Percentiles rank a stretch among this genome's conserved stretches.
Conservation (phyloP, 1,140 invertebrate species). For the Drosophila leontia region DNA sequence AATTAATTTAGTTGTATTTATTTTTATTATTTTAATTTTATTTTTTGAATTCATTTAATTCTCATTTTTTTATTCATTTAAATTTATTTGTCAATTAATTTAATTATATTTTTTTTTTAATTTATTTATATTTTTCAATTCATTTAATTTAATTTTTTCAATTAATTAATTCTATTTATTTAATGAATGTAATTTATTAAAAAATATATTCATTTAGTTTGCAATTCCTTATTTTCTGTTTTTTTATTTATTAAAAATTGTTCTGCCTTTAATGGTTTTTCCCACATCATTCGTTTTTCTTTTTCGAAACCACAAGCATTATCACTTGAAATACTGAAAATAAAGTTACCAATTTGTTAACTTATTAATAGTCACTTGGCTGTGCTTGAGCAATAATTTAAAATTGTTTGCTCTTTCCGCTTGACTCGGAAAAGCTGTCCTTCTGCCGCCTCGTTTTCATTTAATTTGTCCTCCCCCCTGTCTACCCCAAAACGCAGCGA, state of each 20-base stretch:
- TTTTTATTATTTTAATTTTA: too few relatives aligned
- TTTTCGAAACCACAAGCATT: background rate
- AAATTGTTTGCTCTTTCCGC: slow-evolving; percentile 48
- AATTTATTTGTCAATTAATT: too few relatives aligned
- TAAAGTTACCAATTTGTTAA: slow-evolving; percentile 41
- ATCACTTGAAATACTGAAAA: slow-evolving; percentile 7
- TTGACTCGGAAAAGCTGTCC: slow-evolving; percentile 17
- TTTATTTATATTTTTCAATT: too few relatives aligned
- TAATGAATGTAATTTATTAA: too few relatives aligned
- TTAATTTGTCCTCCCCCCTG: background rate
- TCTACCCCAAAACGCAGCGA: background rate
- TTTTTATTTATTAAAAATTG: background rate
- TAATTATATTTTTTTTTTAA: too few relatives aligned
- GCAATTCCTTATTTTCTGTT: too few relatives aligned
- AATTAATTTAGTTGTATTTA: too few relatives aligned
- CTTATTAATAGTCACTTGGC: slow-evolving; percentile 36
- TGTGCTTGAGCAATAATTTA: slow-evolving; percentile 47
- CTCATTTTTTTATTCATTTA: too few relatives aligned
- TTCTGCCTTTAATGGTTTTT: background rate
- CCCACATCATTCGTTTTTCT: background rate
- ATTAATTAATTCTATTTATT: too few relatives aligned
- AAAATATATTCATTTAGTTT: too few relatives aligned
- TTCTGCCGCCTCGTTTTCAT: background rate
- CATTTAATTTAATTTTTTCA: too few relatives aligned
- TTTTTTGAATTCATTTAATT: background rate